Conservation (phyloP, 2,888 invertebrate species). For the Taenaris catops region DNA sequence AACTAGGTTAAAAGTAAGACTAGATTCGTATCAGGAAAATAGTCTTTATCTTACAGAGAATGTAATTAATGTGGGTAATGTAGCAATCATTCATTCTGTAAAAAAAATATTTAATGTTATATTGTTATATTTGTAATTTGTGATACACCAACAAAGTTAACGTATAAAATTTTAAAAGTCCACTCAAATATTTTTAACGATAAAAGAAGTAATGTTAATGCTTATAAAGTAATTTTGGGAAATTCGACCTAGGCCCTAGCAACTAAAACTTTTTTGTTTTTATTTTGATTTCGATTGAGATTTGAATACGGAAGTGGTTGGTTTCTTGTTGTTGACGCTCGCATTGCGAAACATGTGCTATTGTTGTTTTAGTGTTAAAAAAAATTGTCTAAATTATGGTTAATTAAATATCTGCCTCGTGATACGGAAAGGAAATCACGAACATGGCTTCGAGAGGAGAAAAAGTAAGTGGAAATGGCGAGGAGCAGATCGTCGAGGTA, state of each 20-base stretch:
- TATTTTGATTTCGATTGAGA: slow-evolving; percentile 62
- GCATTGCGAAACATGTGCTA: slow-evolving; percentile 62
- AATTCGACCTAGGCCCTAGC: slow-evolving; percentile 27
- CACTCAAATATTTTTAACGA: too few species aligned
- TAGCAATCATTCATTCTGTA: too few species aligned
- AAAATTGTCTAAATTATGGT: slow-evolving; percentile 71
- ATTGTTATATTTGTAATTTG: too few species aligned
- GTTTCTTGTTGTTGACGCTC: slow-evolving; percentile 46
- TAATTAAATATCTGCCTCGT: slow-evolving; percentile 43
- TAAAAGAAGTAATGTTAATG: too few species aligned
- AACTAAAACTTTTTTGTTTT: slow-evolving; percentile 54
- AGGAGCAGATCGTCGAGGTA: slow-evolving; percentile 84
- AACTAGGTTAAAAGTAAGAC: too few species aligned
- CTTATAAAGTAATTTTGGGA: slow-evolving; percentile 15
- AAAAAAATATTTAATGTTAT: too few species aligned
- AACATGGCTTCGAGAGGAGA: slow-evolving; percentile 81
- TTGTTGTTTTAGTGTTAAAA: slow-evolving; percentile 49
- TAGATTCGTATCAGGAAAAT: too few species aligned
- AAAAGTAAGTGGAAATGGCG: slow-evolving; percentile 81
- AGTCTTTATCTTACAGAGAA: too few species aligned
- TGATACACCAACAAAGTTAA: too few species aligned
- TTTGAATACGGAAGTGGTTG: slow-evolving; percentile 68
- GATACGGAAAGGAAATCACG: slow-evolving; percentile 43
- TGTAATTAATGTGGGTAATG: too few species aligned
- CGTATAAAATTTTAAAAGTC: too few species aligned